These are phyloP conservation scores for Andricus quercusramuli DNA, from an alignment of 2,888 invertebrate genomes.

Conservation along the genomic window DNA sequence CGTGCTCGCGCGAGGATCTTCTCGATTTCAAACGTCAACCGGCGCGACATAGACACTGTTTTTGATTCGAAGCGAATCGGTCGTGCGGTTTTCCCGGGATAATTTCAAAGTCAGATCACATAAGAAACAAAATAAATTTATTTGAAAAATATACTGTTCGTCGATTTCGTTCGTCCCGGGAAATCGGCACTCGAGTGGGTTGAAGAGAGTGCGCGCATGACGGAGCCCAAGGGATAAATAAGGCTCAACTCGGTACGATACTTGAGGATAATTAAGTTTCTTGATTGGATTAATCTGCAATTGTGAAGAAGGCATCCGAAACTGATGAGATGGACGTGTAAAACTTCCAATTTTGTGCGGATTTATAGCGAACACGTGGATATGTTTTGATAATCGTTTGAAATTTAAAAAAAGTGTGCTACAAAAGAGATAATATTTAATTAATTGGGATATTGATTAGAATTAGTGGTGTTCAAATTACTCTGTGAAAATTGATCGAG, in stretches of 20 bases:
- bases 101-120: not conserved
- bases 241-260: constrained; percentile 36
- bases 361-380: constrained; percentile 35
- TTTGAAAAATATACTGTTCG: constrained; percentile 12
- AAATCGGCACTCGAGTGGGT: constrained; percentile 28
- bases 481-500: not conserved
- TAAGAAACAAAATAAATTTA: constrained; percentile 5
- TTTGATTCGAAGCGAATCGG: constrained; percentile 32
- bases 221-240: constrained; percentile 35
- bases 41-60: constrained; percentile 47
- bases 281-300: constrained; percentile 37
- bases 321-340: constrained; percentile 11
- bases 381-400: constrained; percentile 17
- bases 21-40: constrained; percentile 49
- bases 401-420: not conserved
- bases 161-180: constrained; percentile 5
- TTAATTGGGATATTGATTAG: not conserved
- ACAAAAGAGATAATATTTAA: not conserved
- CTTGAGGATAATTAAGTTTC: constrained; percentile 34
- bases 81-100: constrained; percentile 45
- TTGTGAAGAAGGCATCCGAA: constrained; percentile 26
- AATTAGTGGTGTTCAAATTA: not conserved
- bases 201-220: constrained; percentile 37
- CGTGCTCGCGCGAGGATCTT: constrained; percentile 68
- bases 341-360: not conserved